phyloP scores from a whole-genome alignment of 2,113 vertebrate species.

The Prunella fulvescens region DNA sequence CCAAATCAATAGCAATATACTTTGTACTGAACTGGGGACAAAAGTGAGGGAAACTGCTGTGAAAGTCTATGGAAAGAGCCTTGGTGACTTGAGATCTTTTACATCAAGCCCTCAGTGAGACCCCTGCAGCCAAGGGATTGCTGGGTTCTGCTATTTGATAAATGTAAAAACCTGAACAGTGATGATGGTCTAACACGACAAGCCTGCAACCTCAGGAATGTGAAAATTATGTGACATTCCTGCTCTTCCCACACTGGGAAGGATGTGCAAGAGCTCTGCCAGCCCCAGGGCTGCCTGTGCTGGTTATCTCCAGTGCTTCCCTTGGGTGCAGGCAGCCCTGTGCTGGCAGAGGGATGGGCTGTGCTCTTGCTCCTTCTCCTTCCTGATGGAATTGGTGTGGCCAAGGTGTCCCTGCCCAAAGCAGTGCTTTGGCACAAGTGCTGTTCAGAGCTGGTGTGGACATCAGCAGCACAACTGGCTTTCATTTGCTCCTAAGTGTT shows the following conservation, averaged over 20 bases:
- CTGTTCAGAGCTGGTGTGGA: neutral
- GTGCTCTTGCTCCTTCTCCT: neutral
- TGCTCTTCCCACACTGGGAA: neutral
- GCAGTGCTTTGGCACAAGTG: neutral
- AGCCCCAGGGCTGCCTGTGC: neutral
- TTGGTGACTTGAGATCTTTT: neutral
- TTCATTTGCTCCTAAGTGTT: neutral
- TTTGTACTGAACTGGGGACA: neutral
- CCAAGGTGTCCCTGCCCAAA: neutral
- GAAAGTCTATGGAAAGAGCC: neutral
- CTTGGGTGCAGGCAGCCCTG: accelerated
- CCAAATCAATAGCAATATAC: neutral
- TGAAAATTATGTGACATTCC: neutral
- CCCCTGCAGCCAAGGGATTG: neutral
- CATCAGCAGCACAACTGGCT: neutral
- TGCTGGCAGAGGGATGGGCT: neutral
- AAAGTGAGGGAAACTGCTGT: neutral
- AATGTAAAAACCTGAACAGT: neutral
- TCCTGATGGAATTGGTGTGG: neutral
- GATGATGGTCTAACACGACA: neutral
- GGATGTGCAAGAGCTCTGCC: neutral
- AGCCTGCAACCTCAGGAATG: neutral
- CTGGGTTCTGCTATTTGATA: neutral
- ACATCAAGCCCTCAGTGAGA: neutral
- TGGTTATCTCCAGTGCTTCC: neutral